Evolutionary conservation across 2,113 vertebrate genomes (phyloP).

Genomic region (Euleptes europaea): DNA sequence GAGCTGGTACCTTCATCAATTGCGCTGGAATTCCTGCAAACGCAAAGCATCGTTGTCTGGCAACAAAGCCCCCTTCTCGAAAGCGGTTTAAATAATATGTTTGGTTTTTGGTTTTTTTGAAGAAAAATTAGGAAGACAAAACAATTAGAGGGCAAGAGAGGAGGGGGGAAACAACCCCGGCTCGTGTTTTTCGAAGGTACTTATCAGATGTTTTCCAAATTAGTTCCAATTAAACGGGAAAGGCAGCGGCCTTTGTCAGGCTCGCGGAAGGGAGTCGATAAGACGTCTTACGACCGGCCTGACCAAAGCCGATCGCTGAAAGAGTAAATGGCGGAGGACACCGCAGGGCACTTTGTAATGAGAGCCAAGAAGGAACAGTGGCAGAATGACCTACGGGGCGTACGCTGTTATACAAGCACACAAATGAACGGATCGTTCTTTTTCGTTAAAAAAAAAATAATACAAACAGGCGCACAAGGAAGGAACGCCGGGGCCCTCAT

Average conservation of each 20-base stretch:
- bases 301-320: background rate
- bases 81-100: background rate
- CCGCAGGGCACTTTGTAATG: slow-evolving; percentile 10
- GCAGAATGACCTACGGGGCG: slow-evolving; percentile 29
- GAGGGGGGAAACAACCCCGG: background rate
- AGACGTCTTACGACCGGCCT: background rate
- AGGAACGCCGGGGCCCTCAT: slow-evolving; percentile 65
- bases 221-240: background rate
- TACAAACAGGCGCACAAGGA: slow-evolving; percentile 31
- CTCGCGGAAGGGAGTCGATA: slow-evolving; percentile 2
- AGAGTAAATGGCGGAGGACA: slow-evolving; percentile 15
- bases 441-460: slow-evolving; percentile 32
- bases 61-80: background rate
- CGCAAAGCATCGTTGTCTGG: background rate
- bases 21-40: background rate
- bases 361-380: background rate
- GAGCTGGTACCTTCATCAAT: no score
- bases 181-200: background rate
- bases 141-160: background rate
- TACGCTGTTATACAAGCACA: slow-evolving; percentile 47
- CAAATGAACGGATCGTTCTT: slow-evolving; percentile 51
- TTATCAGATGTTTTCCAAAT: slow-evolving; percentile 1
- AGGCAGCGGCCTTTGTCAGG: slow-evolving; percentile 1
- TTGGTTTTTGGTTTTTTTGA: no score
- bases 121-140: background rate